These are phyloP conservation scores for Nysson spinosus DNA, from an alignment of 2,888 invertebrate genomes.

Conservation along the genomic window DNA sequence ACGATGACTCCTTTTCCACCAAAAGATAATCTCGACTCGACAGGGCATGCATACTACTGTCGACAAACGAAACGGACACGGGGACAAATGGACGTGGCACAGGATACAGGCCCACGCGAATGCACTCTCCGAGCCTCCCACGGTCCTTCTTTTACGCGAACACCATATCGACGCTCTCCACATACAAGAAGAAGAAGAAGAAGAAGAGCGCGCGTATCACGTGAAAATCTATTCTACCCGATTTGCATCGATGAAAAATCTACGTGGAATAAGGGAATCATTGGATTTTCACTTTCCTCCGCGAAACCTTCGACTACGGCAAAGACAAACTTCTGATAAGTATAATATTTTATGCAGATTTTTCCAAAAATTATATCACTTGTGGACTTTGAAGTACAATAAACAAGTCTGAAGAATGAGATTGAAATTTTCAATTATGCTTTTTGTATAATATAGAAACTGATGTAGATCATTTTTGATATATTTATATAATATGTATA, in stretches of 20 bases:
- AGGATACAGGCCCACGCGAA: conserved; percentile 63
- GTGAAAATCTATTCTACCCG: conserved; percentile 27
- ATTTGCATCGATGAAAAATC: background rate
- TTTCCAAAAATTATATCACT: background rate
- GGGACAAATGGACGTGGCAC: conserved; percentile 64
- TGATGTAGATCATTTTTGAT: background rate
- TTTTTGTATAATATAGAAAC: too few species aligned
- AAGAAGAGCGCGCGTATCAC: conserved; percentile 40
- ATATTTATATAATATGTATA: background rate
- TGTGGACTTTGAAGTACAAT: background rate
- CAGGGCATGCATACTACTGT: conserved; percentile 55
- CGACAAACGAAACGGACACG: conserved; percentile 57
- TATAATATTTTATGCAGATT: background rate
- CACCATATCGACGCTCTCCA: conserved; percentile 26
- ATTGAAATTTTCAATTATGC: too few species aligned
- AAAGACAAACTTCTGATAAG: too few species aligned
- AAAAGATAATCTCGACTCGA: conserved; percentile 48
- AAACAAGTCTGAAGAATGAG: too few species aligned
- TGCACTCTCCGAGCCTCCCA: conserved; percentile 63
- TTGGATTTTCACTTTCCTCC: too few species aligned
- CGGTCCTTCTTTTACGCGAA: conserved; percentile 55
- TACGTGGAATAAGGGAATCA: background rate
- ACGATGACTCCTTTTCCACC: conserved; percentile 45
- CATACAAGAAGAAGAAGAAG: too few species aligned
- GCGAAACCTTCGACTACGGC: too few species aligned